phyloP scores from a whole-genome alignment of 1,140 invertebrate genomes.

The Papilio glaucus region DNA sequence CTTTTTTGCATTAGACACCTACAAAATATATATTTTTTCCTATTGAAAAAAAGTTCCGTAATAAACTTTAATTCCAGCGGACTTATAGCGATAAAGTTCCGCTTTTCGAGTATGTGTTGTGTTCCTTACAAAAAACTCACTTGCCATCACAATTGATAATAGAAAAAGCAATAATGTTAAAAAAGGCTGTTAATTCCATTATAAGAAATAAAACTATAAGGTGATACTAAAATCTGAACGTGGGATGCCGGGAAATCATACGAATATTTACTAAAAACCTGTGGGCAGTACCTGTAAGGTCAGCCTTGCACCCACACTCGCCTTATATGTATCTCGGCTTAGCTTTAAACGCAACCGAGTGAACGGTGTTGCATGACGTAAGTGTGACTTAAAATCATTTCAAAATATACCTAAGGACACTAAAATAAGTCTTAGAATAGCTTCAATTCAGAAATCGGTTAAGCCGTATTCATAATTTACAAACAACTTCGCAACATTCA shows the following conservation, averaged over 20 bases:
- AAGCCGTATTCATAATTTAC: conserved; percentile 40
- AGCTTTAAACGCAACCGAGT: conserved; percentile 54
- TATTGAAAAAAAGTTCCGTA: too few species aligned
- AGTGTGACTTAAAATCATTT: conserved; percentile 24
- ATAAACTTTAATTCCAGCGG: too few species aligned
- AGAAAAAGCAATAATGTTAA: too few species aligned
- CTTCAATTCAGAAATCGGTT: not conserved
- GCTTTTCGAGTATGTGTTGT: too few species aligned
- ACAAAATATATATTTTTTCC: too few species aligned
- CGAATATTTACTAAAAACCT: conserved; percentile 66
- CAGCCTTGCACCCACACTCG: conserved; percentile 81
- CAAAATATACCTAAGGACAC: conserved; percentile 39
- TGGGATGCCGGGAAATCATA: conserved; percentile 75
- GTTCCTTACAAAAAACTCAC: too few species aligned
- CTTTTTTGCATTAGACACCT: too few species aligned
- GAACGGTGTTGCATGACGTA: conserved; percentile 42
- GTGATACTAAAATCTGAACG: conserved; percentile 61
- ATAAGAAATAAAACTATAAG: conserved; percentile 18
- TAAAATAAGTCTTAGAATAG: conserved; percentile 16
- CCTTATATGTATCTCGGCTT: conserved; percentile 73
- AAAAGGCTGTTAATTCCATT: conserved; percentile 25
- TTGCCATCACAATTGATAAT: too few species aligned
- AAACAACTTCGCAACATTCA: conserved; percentile 76
- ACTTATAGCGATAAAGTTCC: too few species aligned
- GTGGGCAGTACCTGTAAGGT: conserved; percentile 78